Evolutionary conservation across 2,797 vertebrate genomes (phyloP).

Genomic region (Alcedo atthis): DNA sequence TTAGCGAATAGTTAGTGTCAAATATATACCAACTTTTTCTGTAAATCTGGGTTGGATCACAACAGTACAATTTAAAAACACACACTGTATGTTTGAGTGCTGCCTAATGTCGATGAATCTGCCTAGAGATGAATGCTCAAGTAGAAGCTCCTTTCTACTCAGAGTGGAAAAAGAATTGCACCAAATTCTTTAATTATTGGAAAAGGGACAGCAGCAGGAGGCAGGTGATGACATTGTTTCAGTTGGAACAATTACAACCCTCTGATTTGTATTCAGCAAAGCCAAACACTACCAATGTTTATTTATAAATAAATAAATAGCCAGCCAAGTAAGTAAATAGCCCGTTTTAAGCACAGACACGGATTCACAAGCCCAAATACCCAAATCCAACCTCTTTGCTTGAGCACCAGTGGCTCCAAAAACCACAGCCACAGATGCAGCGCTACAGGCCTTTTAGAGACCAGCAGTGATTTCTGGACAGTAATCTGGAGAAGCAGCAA

Average conservation of each 20-base stretch:
- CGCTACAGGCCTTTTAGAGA: constrained; percentile 42
- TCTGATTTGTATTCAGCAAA: constrained; percentile 57
- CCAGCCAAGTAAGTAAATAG: constrained; percentile 46
- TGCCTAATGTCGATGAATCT: constrained; percentile 32
- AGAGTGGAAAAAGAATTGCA: constrained; percentile 7
- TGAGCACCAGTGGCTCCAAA: constrained; percentile 6
- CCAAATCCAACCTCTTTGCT: constrained; percentile 42
- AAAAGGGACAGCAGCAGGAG: constrained; percentile 40
- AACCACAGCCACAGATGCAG: constrained; percentile 32
- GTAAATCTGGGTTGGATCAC: constrained; percentile 20
- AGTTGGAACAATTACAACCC: constrained; percentile 39
- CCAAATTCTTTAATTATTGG: constrained; percentile 31
- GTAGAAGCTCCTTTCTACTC: background rate
- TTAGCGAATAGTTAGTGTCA: background rate
- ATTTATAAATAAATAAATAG: constrained; percentile 67
- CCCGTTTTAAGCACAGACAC: constrained; percentile 47
- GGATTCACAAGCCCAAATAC: constrained; percentile 44
- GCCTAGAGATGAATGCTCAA: constrained; percentile 23
- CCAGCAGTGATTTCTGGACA: constrained; percentile 53
- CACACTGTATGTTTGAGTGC: background rate
- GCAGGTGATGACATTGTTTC: constrained; percentile 41
- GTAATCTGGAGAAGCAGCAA: constrained; percentile 48
- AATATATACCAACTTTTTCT: background rate
- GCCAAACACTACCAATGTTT: constrained; percentile 49
- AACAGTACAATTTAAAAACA: constrained; percentile 35